A percentile compares a stretch with the other conserved stretches of the same genome.
Evolutionary conservation across 2,888 invertebrate species (phyloP).

Genomic region (Lasiommata megera): DNA sequence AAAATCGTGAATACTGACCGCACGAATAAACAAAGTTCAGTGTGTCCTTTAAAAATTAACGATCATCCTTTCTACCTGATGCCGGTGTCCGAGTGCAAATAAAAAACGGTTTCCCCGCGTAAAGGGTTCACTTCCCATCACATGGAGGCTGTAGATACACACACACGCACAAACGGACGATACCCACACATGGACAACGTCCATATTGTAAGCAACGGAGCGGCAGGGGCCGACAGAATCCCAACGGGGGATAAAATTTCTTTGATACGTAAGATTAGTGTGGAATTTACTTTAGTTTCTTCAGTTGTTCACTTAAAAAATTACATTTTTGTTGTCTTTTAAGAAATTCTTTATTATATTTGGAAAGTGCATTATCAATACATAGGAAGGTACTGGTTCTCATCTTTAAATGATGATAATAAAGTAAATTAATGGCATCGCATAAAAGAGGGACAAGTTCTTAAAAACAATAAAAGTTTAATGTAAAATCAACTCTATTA

Average conservation of each 20-base stretch:
- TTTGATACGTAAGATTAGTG: constrained; percentile 57
- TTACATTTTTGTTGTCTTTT: background rate
- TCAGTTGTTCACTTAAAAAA: background rate
- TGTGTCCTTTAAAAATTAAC: constrained; percentile 79
- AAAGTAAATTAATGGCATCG: constrained; percentile 4
- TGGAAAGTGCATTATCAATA: background rate
- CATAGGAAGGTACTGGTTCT: no score
- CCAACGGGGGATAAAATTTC: constrained; percentile 75
- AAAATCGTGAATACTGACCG: constrained; percentile 35
- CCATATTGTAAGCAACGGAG: constrained; percentile 51
- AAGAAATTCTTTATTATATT: background rate
- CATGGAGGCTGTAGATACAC: constrained; percentile 65
- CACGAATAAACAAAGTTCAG: constrained; percentile 61
- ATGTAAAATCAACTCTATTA: constrained; percentile 7
- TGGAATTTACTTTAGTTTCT: constrained; percentile 41
- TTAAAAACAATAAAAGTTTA: background rate
- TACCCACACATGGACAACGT: constrained; percentile 41
- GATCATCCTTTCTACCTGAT: constrained; percentile 81
- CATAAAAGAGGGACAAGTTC: constrained; percentile 6
- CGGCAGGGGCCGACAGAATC: constrained; percentile 70
- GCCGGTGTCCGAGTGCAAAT: constrained; percentile 80
- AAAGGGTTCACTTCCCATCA: constrained; percentile 83
- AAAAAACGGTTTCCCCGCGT: constrained; percentile 79
- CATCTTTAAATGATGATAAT: background rate
- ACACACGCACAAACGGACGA: constrained; percentile 41